Evolutionary conservation across 2,113 vertebrate species (phyloP).

Genomic region (Acrocephalus kingi): DNA sequence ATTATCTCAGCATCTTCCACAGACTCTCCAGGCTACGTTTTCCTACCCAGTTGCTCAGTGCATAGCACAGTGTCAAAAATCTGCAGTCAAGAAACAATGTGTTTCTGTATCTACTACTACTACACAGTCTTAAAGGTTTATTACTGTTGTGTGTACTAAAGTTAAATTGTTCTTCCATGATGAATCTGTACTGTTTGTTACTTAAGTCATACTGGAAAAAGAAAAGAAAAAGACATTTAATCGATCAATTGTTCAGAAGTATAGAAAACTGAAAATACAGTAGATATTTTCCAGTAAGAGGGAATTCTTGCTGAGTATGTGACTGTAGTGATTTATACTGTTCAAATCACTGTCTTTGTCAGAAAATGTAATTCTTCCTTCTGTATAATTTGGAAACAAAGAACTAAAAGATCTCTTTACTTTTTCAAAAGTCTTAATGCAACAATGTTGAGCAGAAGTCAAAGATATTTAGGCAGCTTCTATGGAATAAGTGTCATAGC

Average conservation of each 20-base stretch:
- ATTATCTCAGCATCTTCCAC: neutral
- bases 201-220: neutral
- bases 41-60: neutral
- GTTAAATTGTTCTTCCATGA: neutral
- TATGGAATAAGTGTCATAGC: neutral
- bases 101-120: neutral
- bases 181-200: neutral
- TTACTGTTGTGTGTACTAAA: neutral
- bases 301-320: neutral
- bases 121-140: neutral
- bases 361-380: conserved; percentile 5
- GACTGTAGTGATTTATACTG: neutral
- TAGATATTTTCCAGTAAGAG: conserved; percentile 10
- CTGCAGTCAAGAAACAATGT: neutral
- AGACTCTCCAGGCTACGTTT: neutral
- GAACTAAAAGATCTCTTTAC: neutral
- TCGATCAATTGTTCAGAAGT: neutral
- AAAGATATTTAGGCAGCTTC: neutral
- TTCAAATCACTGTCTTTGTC: neutral
- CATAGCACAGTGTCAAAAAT: neutral
- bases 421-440: neutral
- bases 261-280: neutral
- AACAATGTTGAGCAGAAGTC: neutral
- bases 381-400: neutral
- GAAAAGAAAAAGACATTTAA: neutral